phyloP scores from a whole-genome alignment of 2,797 vertebrate species.

The Eulemur mongoz region DNA sequence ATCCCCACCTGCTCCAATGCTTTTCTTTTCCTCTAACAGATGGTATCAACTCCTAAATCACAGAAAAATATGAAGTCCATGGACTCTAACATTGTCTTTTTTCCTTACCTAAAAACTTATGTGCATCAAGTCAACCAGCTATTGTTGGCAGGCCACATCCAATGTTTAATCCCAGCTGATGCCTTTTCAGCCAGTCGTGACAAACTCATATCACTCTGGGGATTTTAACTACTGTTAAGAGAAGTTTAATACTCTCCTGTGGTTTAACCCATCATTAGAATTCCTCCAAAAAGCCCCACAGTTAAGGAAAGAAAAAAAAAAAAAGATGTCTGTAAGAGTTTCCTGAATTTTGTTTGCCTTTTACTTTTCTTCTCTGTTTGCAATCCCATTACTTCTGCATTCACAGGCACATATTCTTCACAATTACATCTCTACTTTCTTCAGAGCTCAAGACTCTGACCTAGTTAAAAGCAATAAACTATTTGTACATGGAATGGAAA shows the following conservation, averaged over 20 bases:
- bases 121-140: not conserved
- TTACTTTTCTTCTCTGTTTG: not conserved
- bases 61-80: not conserved
- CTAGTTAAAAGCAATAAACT: not conserved
- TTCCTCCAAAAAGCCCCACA: not conserved
- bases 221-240: not conserved
- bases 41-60: not conserved
- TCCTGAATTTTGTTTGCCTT: not conserved
- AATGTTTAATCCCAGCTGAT: not conserved
- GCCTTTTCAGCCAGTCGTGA: not conserved
- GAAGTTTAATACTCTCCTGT: not conserved
- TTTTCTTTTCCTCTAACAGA: not conserved
- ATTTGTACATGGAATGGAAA: not conserved
- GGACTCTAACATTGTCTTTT: not conserved
- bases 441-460: not conserved
- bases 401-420: not conserved
- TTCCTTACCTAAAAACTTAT: not conserved
- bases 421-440: not conserved
- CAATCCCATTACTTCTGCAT: not conserved
- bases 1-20: fast-evolving
- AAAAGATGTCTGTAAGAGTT: not conserved
- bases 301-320: not conserved
- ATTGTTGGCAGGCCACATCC: not conserved
- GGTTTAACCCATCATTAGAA: not conserved
- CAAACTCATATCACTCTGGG: not conserved